Conservation (phyloP, 2,797 vertebrate species). For the Lates japonicus region DNA sequence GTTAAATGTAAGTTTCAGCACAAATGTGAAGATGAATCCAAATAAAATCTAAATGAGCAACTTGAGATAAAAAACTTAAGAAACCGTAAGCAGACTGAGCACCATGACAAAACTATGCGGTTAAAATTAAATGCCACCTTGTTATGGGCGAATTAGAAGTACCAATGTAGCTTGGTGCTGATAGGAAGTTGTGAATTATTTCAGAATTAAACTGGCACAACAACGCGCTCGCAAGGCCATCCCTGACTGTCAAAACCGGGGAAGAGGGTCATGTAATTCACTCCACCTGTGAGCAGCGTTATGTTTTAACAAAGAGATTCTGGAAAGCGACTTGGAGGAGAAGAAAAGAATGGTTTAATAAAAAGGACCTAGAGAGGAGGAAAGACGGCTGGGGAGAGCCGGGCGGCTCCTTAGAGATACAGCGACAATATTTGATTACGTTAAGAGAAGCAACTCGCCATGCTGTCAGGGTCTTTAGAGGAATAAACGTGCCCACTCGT, state of each 20-base stretch:
- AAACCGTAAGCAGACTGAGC: neutral
- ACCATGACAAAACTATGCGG: neutral
- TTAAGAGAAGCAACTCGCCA: too few relatives aligned
- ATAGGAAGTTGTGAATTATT: slow-evolving; percentile 25
- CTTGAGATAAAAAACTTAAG: neutral
- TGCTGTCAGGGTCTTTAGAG: slow-evolving; percentile 52
- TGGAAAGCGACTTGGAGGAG: slow-evolving; percentile 53
- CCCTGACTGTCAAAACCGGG: slow-evolving; percentile 48
- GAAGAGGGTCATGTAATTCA: too few relatives aligned
- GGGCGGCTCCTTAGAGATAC: slow-evolving; percentile 63
- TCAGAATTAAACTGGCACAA: slow-evolving; percentile 13
- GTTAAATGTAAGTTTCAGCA: neutral
- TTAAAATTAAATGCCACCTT: slow-evolving; percentile 13
- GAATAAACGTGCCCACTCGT: slow-evolving; percentile 61
- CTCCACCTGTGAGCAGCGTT: slow-evolving; percentile 60
- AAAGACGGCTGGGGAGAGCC: slow-evolving; percentile 43
- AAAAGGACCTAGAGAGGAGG: slow-evolving; percentile 59
- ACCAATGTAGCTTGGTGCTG: neutral
- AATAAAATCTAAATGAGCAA: neutral
- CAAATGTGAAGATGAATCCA: neutral
- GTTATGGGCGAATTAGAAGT: slow-evolving; percentile 6
- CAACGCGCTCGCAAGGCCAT: neutral
- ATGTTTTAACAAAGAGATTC: slow-evolving; percentile 63
- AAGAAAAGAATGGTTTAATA: slow-evolving; percentile 71
- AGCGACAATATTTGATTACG: slow-evolving; percentile 72